Base-by-base conservation (phyloP, 2,888 invertebrate species). In the Tiliacea citrago region DNA sequence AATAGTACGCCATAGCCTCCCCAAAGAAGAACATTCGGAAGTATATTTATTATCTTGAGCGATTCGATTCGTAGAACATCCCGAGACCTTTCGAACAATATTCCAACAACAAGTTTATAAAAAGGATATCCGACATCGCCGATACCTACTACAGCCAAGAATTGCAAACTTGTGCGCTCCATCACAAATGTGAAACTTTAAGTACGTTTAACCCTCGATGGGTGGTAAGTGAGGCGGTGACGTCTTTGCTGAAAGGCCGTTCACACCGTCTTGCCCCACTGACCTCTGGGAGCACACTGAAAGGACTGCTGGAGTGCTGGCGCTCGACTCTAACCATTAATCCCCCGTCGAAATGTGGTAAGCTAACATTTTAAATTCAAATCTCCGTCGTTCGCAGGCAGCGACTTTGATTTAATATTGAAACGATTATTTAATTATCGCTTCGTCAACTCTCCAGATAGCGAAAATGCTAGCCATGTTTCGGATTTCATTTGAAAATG, bases 251-350 rank as follows among this genome's bases (percentile, higher is more conserved):
- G 82, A 83, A 87, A 89, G 92, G 92, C 87, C 92, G 82, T 91
- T 92, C 88, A 91, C 90, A 84, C 88, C 85, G 86, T 86, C 85
- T 89, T 91, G 92, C 81, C 92, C 92, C 89, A 92, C 87, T 91
- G 85, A 90, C 90, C 90, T 85, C 82, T 82, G 82, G 81, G 65
- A 78, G 79, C 78, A 80, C 81, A 77, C 84, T 86, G 84, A 85
- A 89, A 86, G 87, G 82, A 86, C 83, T 79, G 77, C 81, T 82
- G 77, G 53, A 69, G 80, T 79, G 78, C 81, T 82, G 77, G 57
- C 70, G 80, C 73, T 81, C 68, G 61, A 85, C 60, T 77, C 66
- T 57, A 86, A 81, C 83, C 83, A 88, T 86, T 85, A 88, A 86
- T 84, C 82, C 81, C 78, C 75, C 70, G 68, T 83, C 73, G 75